Evolutionary conservation across 1,140 invertebrate genomes (phyloP).

Genomic region (Colletes gigas): DNA sequence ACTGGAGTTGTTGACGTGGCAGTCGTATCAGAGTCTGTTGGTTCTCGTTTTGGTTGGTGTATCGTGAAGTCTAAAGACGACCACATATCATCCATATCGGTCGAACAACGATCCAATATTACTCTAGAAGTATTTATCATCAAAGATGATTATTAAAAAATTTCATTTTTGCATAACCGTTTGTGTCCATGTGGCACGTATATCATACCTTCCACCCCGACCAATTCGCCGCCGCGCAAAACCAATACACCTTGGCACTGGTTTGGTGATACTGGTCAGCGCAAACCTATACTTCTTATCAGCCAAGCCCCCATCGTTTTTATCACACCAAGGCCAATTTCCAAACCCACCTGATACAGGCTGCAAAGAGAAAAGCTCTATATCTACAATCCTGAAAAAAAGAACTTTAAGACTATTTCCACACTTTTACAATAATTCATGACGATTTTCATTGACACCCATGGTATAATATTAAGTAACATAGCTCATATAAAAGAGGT

Average conservation of each 20-base stretch:
- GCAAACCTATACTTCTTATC: slow-evolving; percentile 91
- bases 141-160: not conserved
- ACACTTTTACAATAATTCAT: slow-evolving; percentile 15
- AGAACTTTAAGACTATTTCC: slow-evolving; percentile 41
- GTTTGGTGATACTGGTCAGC: slow-evolving; percentile 88
- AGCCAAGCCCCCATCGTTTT: slow-evolving; percentile 86
- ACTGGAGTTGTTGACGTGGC: slow-evolving; percentile 64
- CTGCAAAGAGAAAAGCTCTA: slow-evolving; percentile 79
- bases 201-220: slow-evolving; percentile 89
- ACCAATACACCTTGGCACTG: slow-evolving; percentile 89
- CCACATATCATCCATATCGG: slow-evolving; percentile 88
- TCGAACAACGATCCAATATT: slow-evolving; percentile 87
- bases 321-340: slow-evolving; percentile 89
- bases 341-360: slow-evolving; percentile 84
- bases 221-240: slow-evolving; percentile 93
- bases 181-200: not conserved
- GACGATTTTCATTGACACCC: slow-evolving; percentile 26
- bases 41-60: slow-evolving; percentile 78
- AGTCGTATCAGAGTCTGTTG: slow-evolving; percentile 58
- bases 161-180: not conserved
- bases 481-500: not conserved
- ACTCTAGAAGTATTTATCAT: slow-evolving; percentile 81
- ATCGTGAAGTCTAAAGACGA: slow-evolving; percentile 85
- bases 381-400: slow-evolving; percentile 53
- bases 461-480: slow-evolving; percentile 12